Conservation (phyloP, 1,140 invertebrate genomes). For the Lasioglossum baleicum region DNA sequence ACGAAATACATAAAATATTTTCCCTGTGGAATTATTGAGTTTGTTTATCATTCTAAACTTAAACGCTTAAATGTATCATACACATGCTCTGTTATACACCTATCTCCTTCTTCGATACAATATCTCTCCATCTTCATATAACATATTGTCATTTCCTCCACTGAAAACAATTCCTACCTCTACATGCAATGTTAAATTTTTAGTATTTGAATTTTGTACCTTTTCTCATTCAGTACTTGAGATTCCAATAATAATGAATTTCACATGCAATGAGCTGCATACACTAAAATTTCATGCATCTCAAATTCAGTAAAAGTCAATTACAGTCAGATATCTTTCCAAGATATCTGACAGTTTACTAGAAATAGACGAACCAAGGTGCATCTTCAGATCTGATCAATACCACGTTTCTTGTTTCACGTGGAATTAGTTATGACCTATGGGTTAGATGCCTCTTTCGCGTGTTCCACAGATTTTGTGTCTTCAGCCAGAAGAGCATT, state of each 20-base stretch:
- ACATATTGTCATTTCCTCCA: too few species aligned
- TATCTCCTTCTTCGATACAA: too few species aligned
- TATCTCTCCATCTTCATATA: too few species aligned
- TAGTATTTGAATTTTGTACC: slow-evolving; percentile 17
- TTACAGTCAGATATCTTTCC: slow-evolving; percentile 67
- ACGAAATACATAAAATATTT: too few species aligned
- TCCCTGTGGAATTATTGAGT: too few species aligned
- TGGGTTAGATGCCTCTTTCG: slow-evolving; percentile 44
- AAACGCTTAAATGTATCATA: too few species aligned
- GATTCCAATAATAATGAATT: slow-evolving; percentile 11
- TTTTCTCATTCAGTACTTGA: not conserved
- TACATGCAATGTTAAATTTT: too few species aligned
- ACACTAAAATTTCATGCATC: slow-evolving; percentile 2
- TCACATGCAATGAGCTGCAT: not conserved
- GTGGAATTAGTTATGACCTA: slow-evolving; percentile 44
- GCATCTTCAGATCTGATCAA: slow-evolving; percentile 55
- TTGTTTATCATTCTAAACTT: too few species aligned
- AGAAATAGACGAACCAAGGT: slow-evolving; percentile 44
- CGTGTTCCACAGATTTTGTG: slow-evolving; percentile 41
- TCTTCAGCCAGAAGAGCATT: slow-evolving; percentile 75
- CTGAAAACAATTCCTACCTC: too few species aligned
- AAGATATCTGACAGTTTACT: slow-evolving; percentile 64
- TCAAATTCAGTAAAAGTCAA: too few species aligned
- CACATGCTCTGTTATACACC: too few species aligned
- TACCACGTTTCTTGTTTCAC: slow-evolving; percentile 53